Percentiles rank a stretch among this genome's conserved stretches.
Conservation (phyloP, 2,113 vertebrate genomes). For the Xiphophorus maculatus region DNA sequence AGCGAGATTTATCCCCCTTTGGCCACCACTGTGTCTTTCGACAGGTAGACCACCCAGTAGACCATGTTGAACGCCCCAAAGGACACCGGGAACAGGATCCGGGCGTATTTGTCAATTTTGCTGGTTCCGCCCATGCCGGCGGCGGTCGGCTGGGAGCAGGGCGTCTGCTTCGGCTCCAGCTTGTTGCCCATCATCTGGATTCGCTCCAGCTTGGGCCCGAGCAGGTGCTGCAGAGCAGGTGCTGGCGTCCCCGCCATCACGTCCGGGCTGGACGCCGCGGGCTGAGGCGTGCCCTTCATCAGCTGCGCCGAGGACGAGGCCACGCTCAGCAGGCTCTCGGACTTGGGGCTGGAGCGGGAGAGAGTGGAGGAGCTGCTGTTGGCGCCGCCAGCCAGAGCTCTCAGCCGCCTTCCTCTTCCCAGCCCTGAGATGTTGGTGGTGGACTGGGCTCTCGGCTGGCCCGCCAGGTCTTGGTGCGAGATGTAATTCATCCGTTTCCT, state of each 20-base stretch:
- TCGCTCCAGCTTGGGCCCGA: constrained; percentile 89
- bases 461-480: constrained; percentile 78
- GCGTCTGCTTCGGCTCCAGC: constrained; percentile 81
- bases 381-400: constrained; percentile 63
- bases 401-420: constrained; percentile 56
- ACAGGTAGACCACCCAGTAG: constrained; percentile 99
- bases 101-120: constrained; percentile 99
- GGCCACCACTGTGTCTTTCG: constrained; percentile 95
- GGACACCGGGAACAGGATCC: constrained; percentile 97
- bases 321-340: constrained; percentile 85
- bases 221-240: constrained; percentile 85
- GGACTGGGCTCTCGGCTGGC: constrained; percentile 81
- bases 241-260: constrained; percentile 79
- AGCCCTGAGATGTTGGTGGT: constrained; percentile 77
- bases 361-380: constrained; percentile 78
- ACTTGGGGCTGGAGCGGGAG: constrained; percentile 88
- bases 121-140: constrained; percentile 88
- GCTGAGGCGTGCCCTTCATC: constrained; percentile 80
- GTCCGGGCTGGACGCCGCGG: constrained; percentile 84
- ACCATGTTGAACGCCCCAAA: constrained; percentile 99
- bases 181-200: constrained; percentile 86
- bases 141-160: constrained; percentile 79
- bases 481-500: constrained; percentile 89
- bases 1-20: constrained; percentile 80
- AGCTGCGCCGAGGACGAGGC: constrained; percentile 79